Conservation (phyloP, 2,797 vertebrate genomes). For the Gallirallus australis region DNA sequence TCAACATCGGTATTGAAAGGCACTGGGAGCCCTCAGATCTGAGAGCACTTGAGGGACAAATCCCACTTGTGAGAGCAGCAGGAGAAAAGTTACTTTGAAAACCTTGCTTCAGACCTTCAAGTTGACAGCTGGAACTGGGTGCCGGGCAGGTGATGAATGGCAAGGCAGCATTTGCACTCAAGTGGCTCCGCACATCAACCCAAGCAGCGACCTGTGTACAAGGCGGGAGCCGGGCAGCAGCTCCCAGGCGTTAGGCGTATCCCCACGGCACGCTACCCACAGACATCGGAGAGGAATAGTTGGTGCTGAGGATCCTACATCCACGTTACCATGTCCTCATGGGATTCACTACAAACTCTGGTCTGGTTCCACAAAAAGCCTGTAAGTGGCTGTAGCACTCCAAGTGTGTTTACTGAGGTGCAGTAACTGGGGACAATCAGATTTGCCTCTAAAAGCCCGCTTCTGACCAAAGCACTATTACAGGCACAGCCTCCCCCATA, state of each 20-base stretch:
- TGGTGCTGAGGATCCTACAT: background rate
- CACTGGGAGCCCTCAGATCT: background rate
- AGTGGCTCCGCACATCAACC: background rate
- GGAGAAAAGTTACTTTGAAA: background rate
- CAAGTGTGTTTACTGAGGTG: background rate
- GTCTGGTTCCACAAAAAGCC: background rate
- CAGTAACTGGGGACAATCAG: background rate
- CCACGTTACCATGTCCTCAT: background rate
- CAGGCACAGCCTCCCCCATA: background rate
- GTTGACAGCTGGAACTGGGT: background rate
- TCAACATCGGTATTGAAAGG: background rate
- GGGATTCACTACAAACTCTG: background rate
- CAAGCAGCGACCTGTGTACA: background rate
- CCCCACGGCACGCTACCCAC: accelerated
- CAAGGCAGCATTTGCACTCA: background rate
- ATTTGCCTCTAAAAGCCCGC: background rate
- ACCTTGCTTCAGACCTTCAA: background rate
- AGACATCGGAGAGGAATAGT: background rate
- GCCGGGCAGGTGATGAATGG: background rate
- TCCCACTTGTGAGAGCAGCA: background rate
- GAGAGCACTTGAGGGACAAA: background rate
- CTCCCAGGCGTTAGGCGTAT: accelerated
- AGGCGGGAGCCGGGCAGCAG: background rate
- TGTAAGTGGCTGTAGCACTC: background rate
- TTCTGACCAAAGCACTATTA: background rate